A percentile compares a stretch with the other conserved stretches of the same genome.
Conservation (phyloP, 2,888 invertebrate genomes). For the Eupeodes latifasciatus region DNA sequence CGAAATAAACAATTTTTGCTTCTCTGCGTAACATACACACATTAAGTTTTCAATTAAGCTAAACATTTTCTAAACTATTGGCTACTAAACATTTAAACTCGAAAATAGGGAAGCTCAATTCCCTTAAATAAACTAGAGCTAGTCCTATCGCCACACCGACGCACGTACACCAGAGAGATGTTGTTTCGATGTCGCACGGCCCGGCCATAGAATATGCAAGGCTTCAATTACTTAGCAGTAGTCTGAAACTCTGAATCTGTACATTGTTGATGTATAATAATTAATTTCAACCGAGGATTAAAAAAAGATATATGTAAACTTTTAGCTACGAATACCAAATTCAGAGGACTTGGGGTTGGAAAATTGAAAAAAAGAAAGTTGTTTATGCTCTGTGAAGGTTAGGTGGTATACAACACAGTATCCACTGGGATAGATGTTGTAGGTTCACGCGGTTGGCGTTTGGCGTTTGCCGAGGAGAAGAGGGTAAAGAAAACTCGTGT, state of each 20-base stretch:
- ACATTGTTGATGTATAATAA: slow-evolving; percentile 15
- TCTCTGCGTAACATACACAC: not conserved
- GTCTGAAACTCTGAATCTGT: slow-evolving; percentile 5
- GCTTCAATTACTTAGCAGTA: slow-evolving; percentile 24
- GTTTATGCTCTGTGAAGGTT: not conserved
- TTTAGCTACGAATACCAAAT: slow-evolving; percentile 10
- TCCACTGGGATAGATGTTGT: not conserved
- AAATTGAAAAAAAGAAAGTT: not conserved
- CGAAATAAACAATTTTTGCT: not conserved
- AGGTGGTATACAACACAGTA: not conserved
- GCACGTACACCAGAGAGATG: not conserved
- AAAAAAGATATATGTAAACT: not conserved
- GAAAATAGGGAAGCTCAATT: not conserved
- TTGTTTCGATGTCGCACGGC: not conserved
- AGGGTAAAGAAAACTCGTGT: not conserved
- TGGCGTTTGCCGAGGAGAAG: no score
- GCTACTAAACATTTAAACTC: not conserved
- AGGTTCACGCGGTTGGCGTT: not conserved
- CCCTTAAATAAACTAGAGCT: not conserved
- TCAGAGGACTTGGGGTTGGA: not conserved
- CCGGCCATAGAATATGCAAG: not conserved
- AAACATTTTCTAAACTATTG: not conserved
- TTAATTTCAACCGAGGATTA: slow-evolving; percentile 27
- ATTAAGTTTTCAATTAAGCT: not conserved
- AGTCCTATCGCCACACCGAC: not conserved